Conservation (phyloP, 2,888 invertebrate species). For the Lasioglossum leucozonium region DNA sequence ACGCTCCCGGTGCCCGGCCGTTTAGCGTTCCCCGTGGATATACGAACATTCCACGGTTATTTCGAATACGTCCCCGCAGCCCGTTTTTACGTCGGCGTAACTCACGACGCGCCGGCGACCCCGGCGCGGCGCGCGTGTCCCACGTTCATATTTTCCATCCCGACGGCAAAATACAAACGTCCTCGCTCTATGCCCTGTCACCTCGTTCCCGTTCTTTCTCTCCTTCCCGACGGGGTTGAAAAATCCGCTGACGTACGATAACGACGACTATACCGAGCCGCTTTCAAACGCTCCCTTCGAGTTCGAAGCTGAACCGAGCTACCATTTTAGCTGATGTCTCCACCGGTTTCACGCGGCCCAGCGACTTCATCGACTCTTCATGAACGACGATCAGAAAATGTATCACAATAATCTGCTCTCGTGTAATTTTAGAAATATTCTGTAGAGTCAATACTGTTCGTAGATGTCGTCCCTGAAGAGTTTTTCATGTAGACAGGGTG, state of each 20-base stretch:
- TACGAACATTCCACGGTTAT: constrained; percentile 69
- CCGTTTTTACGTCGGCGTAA: constrained; percentile 66
- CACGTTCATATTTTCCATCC: constrained; percentile 40
- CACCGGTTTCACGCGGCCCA: background rate
- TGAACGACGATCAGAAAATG: background rate
- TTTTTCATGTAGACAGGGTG: too few relatives aligned
- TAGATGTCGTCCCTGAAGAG: too few relatives aligned
- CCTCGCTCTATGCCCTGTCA: constrained; percentile 13
- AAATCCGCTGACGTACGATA: constrained; percentile 1
- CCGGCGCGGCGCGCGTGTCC: constrained; percentile 11
- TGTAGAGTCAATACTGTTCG: too few relatives aligned
- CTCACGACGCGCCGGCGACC: constrained; percentile 42
- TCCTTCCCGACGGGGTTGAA: constrained; percentile 7
- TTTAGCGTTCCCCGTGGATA: constrained; percentile 70
- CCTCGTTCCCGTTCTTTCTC: background rate
- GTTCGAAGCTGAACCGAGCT: background rate
- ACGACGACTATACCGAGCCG: constrained; percentile 2
- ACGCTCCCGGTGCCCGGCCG: constrained; percentile 49
- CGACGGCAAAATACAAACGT: constrained; percentile 30
- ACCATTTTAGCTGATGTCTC: background rate
- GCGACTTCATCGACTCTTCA: background rate
- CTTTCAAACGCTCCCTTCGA: background rate
- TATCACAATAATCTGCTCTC: too few relatives aligned
- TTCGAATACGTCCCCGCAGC: constrained; percentile 65
- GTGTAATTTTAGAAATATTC: too few relatives aligned